Evolutionary conservation across 2,888 invertebrate species (phyloP), one percentile per base, ranked within the genome.

Genomic region (Volucella bombylans): DNA sequence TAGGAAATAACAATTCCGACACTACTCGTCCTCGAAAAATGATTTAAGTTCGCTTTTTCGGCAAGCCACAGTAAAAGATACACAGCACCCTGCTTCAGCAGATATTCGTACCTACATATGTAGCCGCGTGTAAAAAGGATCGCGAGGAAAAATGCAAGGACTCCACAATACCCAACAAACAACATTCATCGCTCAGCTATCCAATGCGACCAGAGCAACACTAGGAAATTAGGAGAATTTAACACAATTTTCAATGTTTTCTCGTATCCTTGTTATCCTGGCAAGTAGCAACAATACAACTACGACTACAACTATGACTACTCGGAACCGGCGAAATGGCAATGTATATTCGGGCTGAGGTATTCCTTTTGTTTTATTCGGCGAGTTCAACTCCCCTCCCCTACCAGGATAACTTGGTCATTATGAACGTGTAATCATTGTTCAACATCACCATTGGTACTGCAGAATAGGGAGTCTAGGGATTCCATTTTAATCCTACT

Each of bases 201-300:
- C 23, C 23, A 23, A 23, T 23, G 23, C 4, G 23, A 23, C 23
- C 23, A 23, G 23, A 62, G 10, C 23, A 65, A 11, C 50, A 50
- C 50, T 45, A 38, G 68, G 68, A 68, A 68, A 68, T 68, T 76
- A 77, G 76, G 45, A 61, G 52, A 61, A 54, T 67, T 76, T 76
- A 59, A 43, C 67, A 61, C 59, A 77, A 59, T 45, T 50, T 52
- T 39, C 52, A 45, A 41, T 12, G 47, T 39, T 68, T 18, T 10
- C n/a, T 31, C 14, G 62, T 31, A 45, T 54, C 39, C 71, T 14
- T 71, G 64, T 71, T 78, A 57, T 71, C 18, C 50, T 64, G 64
- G 57, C 71, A 71, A 71, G 23, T 23, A 23, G 23, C 71, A 65
- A 78, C 65, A 52, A 50, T 15, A 62, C 55, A 47, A 4, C 23